A percentile compares a stretch with the other conserved stretches of the same genome.
Conservation (phyloP, 2,797 vertebrate genomes). For the Linurgus olivaceus region DNA sequence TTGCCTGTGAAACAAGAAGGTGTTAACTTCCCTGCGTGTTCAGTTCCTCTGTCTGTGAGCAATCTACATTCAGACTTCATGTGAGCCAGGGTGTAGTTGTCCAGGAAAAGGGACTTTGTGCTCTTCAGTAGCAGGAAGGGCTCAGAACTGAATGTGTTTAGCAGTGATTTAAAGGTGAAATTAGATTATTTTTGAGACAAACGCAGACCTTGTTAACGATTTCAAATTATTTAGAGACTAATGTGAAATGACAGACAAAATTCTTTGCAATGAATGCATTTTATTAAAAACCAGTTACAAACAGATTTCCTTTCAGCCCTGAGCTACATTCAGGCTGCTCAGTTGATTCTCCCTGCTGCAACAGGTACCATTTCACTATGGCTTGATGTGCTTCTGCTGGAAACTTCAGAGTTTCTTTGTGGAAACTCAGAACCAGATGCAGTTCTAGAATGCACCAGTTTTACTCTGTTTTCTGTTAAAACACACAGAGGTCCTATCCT, state of each 20-base stretch:
- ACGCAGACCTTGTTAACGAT: background rate
- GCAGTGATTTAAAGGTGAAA: background rate
- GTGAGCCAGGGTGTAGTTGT: background rate
- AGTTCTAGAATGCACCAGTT: background rate
- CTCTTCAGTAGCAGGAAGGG: background rate
- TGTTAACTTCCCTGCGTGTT: constrained; percentile 50
- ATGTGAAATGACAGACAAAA: background rate
- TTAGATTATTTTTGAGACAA: background rate
- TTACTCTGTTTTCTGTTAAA: background rate
- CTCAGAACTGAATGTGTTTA: background rate
- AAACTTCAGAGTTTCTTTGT: background rate
- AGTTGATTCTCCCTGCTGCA: background rate
- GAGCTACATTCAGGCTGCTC: background rate
- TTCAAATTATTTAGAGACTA: constrained; percentile 27
- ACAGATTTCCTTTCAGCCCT: background rate
- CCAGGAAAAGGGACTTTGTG: background rate
- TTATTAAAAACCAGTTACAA: background rate
- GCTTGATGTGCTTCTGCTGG: background rate
- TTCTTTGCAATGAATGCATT: background rate
- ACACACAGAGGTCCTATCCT: background rate
- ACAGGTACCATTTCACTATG: background rate
- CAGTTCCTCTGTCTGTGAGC: constrained; percentile 35
- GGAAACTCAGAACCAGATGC: background rate
- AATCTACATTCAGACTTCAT: constrained; percentile 49
- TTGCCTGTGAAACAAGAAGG: constrained; percentile 69